Conservation (phyloP, 2,888 invertebrate species). For the Melipona bicolor region DNA sequence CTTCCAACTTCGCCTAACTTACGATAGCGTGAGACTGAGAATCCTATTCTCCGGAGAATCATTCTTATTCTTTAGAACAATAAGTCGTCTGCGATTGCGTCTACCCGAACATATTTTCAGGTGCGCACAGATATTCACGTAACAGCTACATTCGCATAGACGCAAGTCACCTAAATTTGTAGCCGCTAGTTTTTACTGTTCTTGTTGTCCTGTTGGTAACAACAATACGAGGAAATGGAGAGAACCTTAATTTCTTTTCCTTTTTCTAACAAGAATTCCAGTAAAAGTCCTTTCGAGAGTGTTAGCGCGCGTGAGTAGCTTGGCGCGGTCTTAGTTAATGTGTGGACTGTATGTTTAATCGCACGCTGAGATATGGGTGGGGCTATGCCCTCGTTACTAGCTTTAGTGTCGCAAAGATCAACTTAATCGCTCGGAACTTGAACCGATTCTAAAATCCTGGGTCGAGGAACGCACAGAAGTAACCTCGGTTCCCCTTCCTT, state of each 20-base stretch:
- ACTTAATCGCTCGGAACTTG: no score
- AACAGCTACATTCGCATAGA: conserved; percentile 12
- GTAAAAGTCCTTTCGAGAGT: not conserved
- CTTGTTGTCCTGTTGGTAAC: not conserved
- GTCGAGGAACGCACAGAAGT: no score
- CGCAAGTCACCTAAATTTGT: conserved; percentile 19
- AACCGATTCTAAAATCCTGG: no score
- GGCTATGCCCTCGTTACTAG: no score
- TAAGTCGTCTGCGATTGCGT: conserved; percentile 59
- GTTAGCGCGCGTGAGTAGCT: no score
- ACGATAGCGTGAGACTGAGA: conserved; percentile 54
- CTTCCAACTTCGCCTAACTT: conserved; percentile 35
- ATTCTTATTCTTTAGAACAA: conserved; percentile 61
- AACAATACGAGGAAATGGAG: conserved; percentile 5
- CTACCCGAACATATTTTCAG: not conserved
- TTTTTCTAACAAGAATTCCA: not conserved
- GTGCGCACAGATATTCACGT: conserved; percentile 20
- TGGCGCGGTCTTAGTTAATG: no score
- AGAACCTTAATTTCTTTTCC: not conserved
- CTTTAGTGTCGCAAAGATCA: no score
- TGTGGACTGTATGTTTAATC: no score
- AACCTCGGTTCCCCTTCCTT: no score
- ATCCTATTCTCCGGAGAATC: conserved; percentile 56
- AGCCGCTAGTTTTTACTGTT: conserved; percentile 21
- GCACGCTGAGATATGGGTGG: no score